A percentile compares a stretch with the other conserved stretches of the same genome.
phyloP scores from a whole-genome alignment of 2,797 vertebrate genomes.

The Prunella strophiata region DNA sequence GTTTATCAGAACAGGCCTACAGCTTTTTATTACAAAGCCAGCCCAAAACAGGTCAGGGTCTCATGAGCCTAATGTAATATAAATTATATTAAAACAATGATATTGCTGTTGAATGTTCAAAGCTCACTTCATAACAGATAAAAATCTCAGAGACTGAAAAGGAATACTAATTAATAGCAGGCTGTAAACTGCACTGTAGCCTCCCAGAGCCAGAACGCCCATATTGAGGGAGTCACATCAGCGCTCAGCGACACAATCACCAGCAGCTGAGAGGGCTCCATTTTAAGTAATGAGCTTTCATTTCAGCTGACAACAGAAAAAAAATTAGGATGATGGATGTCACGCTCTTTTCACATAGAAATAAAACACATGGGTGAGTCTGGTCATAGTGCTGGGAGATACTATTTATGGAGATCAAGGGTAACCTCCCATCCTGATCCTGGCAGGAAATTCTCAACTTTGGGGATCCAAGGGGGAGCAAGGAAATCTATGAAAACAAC shows the following conservation, averaged over 20 bases:
- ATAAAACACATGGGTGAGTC: conserved; percentile 41
- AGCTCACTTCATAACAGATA: conserved; percentile 56
- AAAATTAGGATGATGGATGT: conserved; percentile 47
- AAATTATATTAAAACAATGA: conserved; percentile 55
- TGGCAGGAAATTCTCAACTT: conserved; percentile 39
- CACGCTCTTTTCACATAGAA: conserved; percentile 12
- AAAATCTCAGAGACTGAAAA: conserved; percentile 51
- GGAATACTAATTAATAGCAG: conserved; percentile 68
- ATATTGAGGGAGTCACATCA: conserved; percentile 47
- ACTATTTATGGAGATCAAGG: conserved; percentile 36
- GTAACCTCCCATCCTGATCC: background rate
- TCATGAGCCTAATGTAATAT: conserved; percentile 37
- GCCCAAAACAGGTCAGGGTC: background rate
- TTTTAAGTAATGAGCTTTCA: conserved; percentile 65
- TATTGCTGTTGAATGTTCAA: conserved; percentile 55
- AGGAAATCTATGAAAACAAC: conserved; percentile 32
- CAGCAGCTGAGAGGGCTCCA: conserved; percentile 61
- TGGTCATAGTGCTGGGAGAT: conserved; percentile 7
- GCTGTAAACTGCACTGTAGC: background rate
- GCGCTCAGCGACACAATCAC: conserved; percentile 1
- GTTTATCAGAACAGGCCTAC: conserved; percentile 6
- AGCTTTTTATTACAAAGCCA: conserved; percentile 41
- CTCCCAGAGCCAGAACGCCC: conserved; percentile 53
- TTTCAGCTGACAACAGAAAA: conserved; percentile 58
- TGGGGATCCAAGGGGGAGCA: background rate